Evolutionary conservation across 2,888 invertebrate species (phyloP), one percentile per base, ranked within the genome.

Genomic region (Cheilosia grossa): DNA sequence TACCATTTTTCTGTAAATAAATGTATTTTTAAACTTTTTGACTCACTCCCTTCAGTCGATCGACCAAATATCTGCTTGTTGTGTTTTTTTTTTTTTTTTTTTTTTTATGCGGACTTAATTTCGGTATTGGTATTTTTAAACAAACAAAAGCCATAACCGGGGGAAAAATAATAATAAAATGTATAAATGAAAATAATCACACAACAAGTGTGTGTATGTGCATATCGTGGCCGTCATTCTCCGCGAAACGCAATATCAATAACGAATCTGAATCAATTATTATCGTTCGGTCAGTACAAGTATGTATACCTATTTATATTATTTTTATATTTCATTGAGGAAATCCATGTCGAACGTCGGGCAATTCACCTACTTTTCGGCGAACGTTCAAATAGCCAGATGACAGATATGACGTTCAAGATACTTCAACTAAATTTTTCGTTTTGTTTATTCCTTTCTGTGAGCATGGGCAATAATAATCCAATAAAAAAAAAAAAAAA

Each of bases 351-450:
- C 64, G 75, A 64, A 70, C 72, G 49, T 70, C 49, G 64, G 33
- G 40, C 64, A 81, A 81, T 75, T 85, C 81, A 85, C 85, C 85
- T 81, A 85, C 85, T 66, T 85, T 81, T 75, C 72, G 83, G 70
- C 59, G 59, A 75, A 74, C 56, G 74, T 74, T 73, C 66, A 78
- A 82, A 77, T 70, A 67, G 13, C 63, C 78, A 82, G 73, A 82
- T 79, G 79, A 79, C 82, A 82, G 82, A 82, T 82, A 78, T 82
- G 73, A 79, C 82, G 63, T 63, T 79, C 44, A 47, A 73, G 40
- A 64, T 37, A 69, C 37, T 59, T 74, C 21, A 47, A 61, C 47
- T 37, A 47, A 24, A 17, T 10, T 47, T 58, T 58, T 51, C 17
- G 47, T 63, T 24, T 51, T 47, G 42, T 30, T 37, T 37, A 37